A percentile compares a stretch with the other conserved stretches of the same genome.
phyloP scores from a whole-genome alignment of 1,140 invertebrate genomes.

The Sycobia sp. region DNA sequence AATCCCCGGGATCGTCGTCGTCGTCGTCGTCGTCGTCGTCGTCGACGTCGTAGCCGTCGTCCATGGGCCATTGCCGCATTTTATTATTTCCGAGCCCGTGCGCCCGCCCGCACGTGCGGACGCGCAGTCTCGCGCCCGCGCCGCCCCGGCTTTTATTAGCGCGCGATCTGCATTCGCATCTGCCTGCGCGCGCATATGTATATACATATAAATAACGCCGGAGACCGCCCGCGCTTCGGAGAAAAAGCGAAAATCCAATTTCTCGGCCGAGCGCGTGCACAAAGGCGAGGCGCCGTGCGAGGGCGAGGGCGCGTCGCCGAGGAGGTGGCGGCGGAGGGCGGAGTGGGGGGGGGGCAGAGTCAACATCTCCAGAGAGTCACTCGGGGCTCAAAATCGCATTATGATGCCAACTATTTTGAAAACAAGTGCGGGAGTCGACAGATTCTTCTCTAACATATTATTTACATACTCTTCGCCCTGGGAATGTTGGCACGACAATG shows the following conservation, averaged over 20 bases:
- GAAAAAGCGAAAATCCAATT: constrained; percentile 33
- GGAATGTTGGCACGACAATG: constrained; percentile 56
- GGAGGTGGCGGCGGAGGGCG: not conserved
- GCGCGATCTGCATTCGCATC: not conserved
- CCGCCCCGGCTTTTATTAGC: constrained; percentile 21
- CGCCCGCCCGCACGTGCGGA: too few species aligned
- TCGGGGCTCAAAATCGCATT: constrained; percentile 23
- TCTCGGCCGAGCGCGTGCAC: constrained; percentile 20
- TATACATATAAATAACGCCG: constrained; percentile 5
- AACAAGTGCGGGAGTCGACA: constrained; percentile 25
- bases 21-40: too few species aligned
- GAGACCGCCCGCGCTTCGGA: not conserved
- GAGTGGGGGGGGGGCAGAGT: too few species aligned
- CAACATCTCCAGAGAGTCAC: constrained; percentile 21
- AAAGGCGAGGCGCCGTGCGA: not conserved
- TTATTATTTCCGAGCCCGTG: too few species aligned
- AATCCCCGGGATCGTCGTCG: too few species aligned
- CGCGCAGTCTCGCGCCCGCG: not conserved
- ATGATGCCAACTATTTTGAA: constrained; percentile 33
- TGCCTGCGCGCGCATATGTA: not conserved
- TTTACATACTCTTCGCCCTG: constrained; percentile 25
- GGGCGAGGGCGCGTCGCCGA: not conserved
- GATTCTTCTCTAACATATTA: constrained; percentile 29
- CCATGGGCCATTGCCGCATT: too few species aligned
- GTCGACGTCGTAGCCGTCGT: too few species aligned